A percentile compares a stretch with the other conserved stretches of the same genome.
Evolutionary conservation across 1,140 invertebrate species (phyloP).

Genomic region (Cydia amplana): DNA sequence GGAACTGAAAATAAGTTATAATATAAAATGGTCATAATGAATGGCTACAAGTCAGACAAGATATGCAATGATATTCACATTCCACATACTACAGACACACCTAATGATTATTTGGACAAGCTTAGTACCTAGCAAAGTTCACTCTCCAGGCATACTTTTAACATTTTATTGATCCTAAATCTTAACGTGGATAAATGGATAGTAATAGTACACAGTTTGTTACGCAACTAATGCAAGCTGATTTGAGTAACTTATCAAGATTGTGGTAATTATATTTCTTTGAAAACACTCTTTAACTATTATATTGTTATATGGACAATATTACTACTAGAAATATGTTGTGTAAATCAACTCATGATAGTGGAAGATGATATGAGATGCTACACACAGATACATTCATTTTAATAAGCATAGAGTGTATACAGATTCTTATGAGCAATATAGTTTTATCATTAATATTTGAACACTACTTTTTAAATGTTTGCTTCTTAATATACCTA

Average conservation of each 20-base stretch:
- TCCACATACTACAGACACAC: slow-evolving; percentile 31
- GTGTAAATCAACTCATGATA: slow-evolving; percentile 4
- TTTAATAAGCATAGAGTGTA: slow-evolving; percentile 28
- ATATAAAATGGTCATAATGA: slow-evolving; percentile 14
- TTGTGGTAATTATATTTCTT: neutral
- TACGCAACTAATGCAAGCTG: neutral
- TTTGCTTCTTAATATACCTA: slow-evolving; percentile 11
- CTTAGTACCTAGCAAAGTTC: slow-evolving; percentile 1
- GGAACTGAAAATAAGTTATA: slow-evolving; percentile 40
- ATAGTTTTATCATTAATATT: slow-evolving; percentile 25
- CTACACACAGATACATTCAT: slow-evolving; percentile 27
- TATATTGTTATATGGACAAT: neutral
- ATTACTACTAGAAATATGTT: slow-evolving; percentile 7
- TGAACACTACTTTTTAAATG: slow-evolving; percentile 22
- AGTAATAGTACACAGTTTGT: neutral
- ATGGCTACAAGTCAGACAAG: slow-evolving; percentile 23
- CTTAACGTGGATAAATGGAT: neutral
- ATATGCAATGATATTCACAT: slow-evolving; percentile 41
- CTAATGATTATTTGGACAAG: slow-evolving; percentile 20
- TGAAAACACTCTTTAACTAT: slow-evolving; percentile 9
- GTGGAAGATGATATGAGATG: slow-evolving; percentile 28
- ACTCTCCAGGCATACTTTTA: slow-evolving; percentile 1
- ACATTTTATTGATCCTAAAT: slow-evolving; percentile 1
- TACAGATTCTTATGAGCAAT: slow-evolving; percentile 17
- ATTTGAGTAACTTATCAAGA: neutral